Evolutionary conservation across 2,888 invertebrate species (phyloP), one percentile per base, ranked within the genome.

Genomic region (Antheraea yamamai): DNA sequence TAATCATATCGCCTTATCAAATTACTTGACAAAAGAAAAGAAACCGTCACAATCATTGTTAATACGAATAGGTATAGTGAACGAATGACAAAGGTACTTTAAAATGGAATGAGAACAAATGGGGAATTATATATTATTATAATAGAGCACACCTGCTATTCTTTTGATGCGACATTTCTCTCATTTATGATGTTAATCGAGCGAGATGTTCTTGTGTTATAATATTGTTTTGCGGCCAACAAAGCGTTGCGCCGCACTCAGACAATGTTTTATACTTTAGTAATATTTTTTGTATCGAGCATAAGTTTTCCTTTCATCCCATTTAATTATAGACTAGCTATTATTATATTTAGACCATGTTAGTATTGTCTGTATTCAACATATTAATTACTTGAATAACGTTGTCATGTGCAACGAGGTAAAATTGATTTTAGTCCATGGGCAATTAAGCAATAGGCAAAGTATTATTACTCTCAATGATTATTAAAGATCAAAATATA

Each of bases 161-260:
- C 94, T 94, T 94, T 94, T 93, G 95, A 95, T 94, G 94, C 87
- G 87, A 91, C 92, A 94, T 92, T 93, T 93, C 93, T 93, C 94
- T 94, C 94, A 94, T 94, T 94, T 95, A 94, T 95, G 94, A 93
- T 86, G 88, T 89, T 92, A 94, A 95, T 94, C 90, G 94, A 92
- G 91, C 93, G 93, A 90, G 91, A 91, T 93, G 89, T 88, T 89
- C 86, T 86, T 88, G 87, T 91, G 91, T 90, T 92, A 61, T 61
- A 91, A 92, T 92, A 90, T 89, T 91, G 88, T 92, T 89, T 87
- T 90, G 89, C 88, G 86, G 84, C 86, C 87, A 88, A 93, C 93
- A 95, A 95, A 92, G 93, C 90, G 83, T 81, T 85, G 61, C 4
- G 84, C 81, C 85, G 87, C 87, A 81, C 88, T 84, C 92, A 92